These are phyloP conservation scores for Pipra filicauda DNA, from an alignment of 2,113 vertebrate species.

Conservation along the genomic window DNA sequence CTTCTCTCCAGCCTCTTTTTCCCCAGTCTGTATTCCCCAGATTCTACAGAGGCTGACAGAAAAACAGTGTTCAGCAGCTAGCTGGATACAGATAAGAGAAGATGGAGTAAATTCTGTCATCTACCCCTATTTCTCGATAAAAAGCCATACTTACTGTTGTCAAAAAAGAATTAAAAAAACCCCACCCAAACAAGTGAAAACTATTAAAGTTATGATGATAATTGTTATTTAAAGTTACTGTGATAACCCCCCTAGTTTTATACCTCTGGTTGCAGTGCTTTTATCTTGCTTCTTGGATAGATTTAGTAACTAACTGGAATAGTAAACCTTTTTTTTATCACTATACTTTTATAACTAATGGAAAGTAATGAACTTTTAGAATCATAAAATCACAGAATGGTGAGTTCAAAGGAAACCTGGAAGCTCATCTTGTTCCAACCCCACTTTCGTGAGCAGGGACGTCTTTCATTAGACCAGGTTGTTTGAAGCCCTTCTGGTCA, in stretches of 20 bases:
- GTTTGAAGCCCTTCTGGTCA: not conserved
- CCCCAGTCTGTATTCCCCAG: not conserved
- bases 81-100: not conserved
- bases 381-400: not conserved
- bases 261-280: not conserved
- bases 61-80: not conserved
- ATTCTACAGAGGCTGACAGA: not conserved
- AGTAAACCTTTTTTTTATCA: not conserved
- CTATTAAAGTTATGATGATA: not conserved
- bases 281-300: not conserved
- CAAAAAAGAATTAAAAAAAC: not conserved
- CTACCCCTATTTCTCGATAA: not conserved
- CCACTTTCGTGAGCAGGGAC: accelerated
- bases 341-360: not conserved
- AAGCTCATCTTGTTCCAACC: not conserved
- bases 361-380: not conserved
- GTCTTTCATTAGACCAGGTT: not conserved
- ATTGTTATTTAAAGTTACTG: not conserved
- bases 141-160: not conserved
- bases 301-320: not conserved
- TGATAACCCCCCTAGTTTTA: not conserved
- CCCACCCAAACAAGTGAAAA: not conserved
- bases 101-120: not conserved
- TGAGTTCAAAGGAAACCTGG: not conserved
- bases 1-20: not conserved